Evolutionary conservation across 2,888 invertebrate genomes (phyloP).

Genomic region (Zelleria hepariella): DNA sequence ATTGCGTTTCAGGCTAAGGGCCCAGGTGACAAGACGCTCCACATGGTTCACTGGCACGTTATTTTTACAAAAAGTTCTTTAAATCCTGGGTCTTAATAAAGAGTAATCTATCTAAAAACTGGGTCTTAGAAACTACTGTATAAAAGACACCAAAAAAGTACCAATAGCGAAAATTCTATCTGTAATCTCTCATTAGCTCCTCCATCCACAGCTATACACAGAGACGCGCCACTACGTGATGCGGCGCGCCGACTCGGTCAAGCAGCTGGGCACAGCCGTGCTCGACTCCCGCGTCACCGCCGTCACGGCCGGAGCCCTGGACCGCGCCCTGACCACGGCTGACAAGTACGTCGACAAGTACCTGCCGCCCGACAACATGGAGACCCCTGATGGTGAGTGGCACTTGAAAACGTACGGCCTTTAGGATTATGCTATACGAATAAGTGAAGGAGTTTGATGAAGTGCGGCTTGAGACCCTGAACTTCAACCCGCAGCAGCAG

Average conservation of each 20-base stretch:
- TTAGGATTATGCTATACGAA: background rate
- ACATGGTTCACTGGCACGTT: no score
- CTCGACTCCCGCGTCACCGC: constrained; percentile 79
- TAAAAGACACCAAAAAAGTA: no score
- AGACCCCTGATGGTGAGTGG: constrained; percentile 74
- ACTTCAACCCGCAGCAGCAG: no score
- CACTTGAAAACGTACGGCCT: background rate
- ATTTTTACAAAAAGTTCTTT: no score
- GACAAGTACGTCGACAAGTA: constrained; percentile 88
- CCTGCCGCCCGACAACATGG: constrained; percentile 78
- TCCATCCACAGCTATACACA: constrained; percentile 76
- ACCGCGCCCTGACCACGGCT: constrained; percentile 82
- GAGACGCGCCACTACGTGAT: constrained; percentile 85
- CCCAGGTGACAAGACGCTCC: no score
- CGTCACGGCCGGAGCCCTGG: constrained; percentile 81
- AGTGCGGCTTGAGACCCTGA: no score
- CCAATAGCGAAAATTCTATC: no score
- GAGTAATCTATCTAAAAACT: no score
- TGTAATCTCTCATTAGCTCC: background rate
- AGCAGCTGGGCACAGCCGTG: constrained; percentile 80
- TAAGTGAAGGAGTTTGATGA: no score
- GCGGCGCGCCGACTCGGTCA: constrained; percentile 86
- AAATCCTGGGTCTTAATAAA: no score
- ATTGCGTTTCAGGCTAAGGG: no score
- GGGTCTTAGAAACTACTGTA: no score